Evolutionary conservation across 2,797 vertebrate species (phyloP).

Genomic region (Gephyroberyx darwinii): DNA sequence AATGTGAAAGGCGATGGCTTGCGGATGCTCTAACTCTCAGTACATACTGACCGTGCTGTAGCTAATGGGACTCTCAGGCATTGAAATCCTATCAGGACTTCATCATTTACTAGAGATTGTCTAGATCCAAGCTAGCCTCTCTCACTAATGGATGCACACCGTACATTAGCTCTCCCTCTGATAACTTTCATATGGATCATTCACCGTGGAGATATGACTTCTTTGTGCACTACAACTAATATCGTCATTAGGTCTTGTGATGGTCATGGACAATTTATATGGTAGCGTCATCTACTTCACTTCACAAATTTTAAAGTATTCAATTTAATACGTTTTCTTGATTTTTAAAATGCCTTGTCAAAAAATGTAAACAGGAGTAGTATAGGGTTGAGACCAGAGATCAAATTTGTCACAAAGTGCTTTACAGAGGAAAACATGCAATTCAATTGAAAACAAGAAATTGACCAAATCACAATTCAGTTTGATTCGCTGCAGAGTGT

Average conservation of each 20-base stretch:
- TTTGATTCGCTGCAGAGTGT: conserved; percentile 40
- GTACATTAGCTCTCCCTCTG: conserved; percentile 73
- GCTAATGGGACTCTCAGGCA: conserved; percentile 78
- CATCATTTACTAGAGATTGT: conserved; percentile 74
- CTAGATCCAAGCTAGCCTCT: conserved; percentile 63
- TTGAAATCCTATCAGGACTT: conserved; percentile 79
- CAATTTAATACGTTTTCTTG: neutral
- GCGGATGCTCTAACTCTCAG: conserved; percentile 72
- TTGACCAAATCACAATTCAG: conserved; percentile 32
- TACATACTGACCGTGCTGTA: conserved; percentile 68
- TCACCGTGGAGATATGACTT: conserved; percentile 47
- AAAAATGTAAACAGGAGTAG: no score
- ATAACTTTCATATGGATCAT: conserved; percentile 69
- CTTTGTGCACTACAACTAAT: conserved; percentile 31
- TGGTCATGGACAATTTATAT: conserved; percentile 15
- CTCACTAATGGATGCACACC: conserved; percentile 74
- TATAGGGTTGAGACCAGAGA: no score
- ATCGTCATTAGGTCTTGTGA: conserved; percentile 42
- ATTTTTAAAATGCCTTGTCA: no score
- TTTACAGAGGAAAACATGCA: neutral
- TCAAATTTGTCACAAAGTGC: no score
- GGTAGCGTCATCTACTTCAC: neutral
- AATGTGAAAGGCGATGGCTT: conserved; percentile 78
- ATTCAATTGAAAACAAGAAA: conserved; percentile 43
- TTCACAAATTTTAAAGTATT: conserved; percentile 6